Evolutionary conservation across 2,113 vertebrate genomes (phyloP).

Genomic region (Psettodes erumei): DNA sequence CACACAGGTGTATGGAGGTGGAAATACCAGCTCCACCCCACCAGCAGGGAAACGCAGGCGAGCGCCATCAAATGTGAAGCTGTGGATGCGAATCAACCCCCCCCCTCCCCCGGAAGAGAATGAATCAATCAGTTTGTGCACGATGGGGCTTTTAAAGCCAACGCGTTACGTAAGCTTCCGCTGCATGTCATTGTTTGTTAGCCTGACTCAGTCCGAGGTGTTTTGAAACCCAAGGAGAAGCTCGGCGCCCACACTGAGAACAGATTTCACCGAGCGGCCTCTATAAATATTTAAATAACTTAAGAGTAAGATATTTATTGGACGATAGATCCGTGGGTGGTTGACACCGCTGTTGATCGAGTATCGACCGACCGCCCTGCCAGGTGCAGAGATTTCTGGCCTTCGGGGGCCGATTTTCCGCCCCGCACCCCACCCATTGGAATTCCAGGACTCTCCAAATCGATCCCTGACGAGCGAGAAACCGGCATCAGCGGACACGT

Average conservation of each 20-base stretch:
- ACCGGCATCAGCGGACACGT: slow-evolving; percentile 2
- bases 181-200: slow-evolving; percentile 29
- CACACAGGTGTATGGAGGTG: neutral
- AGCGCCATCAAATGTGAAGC: neutral
- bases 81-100: neutral
- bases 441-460: slow-evolving; percentile 55
- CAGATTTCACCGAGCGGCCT: slow-evolving; percentile 6
- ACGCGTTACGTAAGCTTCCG: slow-evolving; percentile 16
- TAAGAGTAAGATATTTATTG: slow-evolving; percentile 17
- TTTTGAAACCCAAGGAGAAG: slow-evolving; percentile 32
- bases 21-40: no score
- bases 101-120: neutral
- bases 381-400: slow-evolving; percentile 50
- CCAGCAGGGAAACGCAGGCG: no score
- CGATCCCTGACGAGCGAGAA: slow-evolving; percentile 50
- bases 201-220: slow-evolving; percentile 16
- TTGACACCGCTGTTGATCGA: slow-evolving; percentile 45
- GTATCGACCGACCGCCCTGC: slow-evolving; percentile 19
- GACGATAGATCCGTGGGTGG: slow-evolving; percentile 15
- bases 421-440: slow-evolving; percentile 42
- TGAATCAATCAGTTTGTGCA: neutral
- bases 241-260: slow-evolving; percentile 6
- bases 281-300: slow-evolving; percentile 42
- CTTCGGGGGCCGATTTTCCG: slow-evolving; percentile 30
- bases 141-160: slow-evolving; percentile 14